phyloP scores from a whole-genome alignment of 2,888 invertebrate species.

The Blomia tropicalis region DNA sequence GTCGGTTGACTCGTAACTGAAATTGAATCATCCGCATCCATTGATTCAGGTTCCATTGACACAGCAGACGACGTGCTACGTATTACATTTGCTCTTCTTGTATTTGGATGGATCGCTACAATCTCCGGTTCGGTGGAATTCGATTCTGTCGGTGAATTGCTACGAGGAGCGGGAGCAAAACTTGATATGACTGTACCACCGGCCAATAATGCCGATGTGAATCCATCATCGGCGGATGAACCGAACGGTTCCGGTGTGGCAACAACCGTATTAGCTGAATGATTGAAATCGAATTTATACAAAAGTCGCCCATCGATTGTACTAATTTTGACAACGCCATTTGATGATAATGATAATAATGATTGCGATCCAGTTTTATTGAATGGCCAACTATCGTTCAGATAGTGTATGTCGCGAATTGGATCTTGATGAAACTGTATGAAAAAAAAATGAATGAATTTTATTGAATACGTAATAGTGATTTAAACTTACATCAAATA shows the following conservation, averaged over 20 bases:
- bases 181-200: constrained; percentile 39
- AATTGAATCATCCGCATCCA: too few species aligned
- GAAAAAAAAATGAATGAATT: not conserved
- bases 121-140: too few species aligned
- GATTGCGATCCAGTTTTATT: constrained; percentile 26
- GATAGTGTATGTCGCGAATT: constrained; percentile 39
- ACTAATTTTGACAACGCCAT: constrained; percentile 28
- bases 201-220: constrained; percentile 39
- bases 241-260: constrained; percentile 39
- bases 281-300: constrained; percentile 38
- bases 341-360: constrained; percentile 9
- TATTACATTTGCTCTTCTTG: too few species aligned
- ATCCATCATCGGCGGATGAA: constrained; percentile 36
- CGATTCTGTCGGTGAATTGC: too few species aligned
- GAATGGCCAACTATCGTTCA: constrained; percentile 41
- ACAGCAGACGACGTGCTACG: too few species aligned
- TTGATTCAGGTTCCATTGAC: too few species aligned
- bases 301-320: constrained; percentile 38
- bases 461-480: not conserved
- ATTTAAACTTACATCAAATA: constrained; percentile 38
- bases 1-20: too few species aligned
- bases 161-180: constrained; percentile 37
- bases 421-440: constrained; percentile 37
- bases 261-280: constrained; percentile 38
- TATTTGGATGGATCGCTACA: too few species aligned